Evolutionary conservation across 2,797 vertebrate genomes (phyloP).

Genomic region (Lophura swinhoii): DNA sequence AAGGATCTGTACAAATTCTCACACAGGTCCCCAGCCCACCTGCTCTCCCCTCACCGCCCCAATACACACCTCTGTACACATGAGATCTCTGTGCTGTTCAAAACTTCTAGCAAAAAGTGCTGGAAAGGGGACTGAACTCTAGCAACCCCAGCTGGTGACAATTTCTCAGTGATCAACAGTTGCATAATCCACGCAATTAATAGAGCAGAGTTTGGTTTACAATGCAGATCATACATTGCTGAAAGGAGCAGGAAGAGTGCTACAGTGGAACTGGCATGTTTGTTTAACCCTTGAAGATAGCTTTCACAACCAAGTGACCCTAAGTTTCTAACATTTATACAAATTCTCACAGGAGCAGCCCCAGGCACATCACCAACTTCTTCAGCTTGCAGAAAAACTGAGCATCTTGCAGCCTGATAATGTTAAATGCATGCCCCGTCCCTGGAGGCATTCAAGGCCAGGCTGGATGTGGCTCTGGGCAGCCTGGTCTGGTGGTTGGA

Average conservation of each 20-base stretch:
- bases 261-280: neutral
- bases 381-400: neutral
- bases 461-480: too few species aligned
- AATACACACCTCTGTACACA: neutral
- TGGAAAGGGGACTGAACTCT: neutral
- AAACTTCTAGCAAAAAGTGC: neutral
- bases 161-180: neutral
- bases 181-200: rapidly evolving
- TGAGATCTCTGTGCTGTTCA: neutral
- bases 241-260: neutral
- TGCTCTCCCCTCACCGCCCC: neutral
- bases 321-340: neutral
- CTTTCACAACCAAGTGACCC: neutral
- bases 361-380: neutral
- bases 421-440: neutral
- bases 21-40: neutral
- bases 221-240: rapidly evolving
- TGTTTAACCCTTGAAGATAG: neutral
- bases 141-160: neutral
- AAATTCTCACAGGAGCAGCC: neutral
- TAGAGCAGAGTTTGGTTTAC: neutral
- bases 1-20: neutral
- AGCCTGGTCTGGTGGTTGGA: too few species aligned
- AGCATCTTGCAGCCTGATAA: neutral
- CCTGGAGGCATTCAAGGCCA: too few species aligned